phyloP scores from a whole-genome alignment of 2,888 invertebrate species.

The Ophion ventricosus region DNA sequence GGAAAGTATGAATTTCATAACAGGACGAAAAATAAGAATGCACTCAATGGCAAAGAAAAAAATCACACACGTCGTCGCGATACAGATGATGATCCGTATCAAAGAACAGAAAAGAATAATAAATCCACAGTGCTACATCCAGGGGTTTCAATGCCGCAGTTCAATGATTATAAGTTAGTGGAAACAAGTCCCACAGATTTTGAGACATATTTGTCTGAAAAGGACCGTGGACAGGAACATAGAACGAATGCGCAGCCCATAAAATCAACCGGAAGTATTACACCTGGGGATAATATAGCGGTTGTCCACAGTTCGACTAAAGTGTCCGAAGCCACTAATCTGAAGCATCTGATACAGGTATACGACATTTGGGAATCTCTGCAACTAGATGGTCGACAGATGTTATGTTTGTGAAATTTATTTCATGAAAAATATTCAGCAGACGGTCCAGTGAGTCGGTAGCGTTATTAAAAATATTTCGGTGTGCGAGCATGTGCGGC shows the following conservation, averaged over 20 bases:
- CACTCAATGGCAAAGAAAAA: background rate
- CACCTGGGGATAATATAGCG: background rate
- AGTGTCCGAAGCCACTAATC: conserved; percentile 15
- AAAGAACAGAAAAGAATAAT: background rate
- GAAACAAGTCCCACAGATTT: background rate
- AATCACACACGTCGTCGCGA: background rate
- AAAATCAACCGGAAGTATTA: conserved; percentile 26
- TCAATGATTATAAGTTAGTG: background rate
- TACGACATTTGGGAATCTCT: background rate
- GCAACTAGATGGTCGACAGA: too few species aligned
- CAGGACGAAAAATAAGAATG: background rate
- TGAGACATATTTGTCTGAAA: conserved; percentile 6
- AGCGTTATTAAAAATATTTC: background rate
- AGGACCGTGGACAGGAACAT: background rate
- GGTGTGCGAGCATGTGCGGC: background rate
- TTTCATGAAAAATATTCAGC: background rate
- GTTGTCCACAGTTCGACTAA: background rate
- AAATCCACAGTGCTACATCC: background rate
- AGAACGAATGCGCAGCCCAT: background rate
- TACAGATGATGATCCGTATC: background rate
- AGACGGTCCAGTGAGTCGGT: background rate
- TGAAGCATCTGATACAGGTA: conserved; percentile 49
- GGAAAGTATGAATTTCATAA: background rate
- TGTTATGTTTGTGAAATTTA: background rate
- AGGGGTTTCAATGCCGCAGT: background rate